These are phyloP conservation scores for Telmatochromis sp. DNA, from an alignment of 2,113 vertebrate genomes.

Conservation along the genomic window DNA sequence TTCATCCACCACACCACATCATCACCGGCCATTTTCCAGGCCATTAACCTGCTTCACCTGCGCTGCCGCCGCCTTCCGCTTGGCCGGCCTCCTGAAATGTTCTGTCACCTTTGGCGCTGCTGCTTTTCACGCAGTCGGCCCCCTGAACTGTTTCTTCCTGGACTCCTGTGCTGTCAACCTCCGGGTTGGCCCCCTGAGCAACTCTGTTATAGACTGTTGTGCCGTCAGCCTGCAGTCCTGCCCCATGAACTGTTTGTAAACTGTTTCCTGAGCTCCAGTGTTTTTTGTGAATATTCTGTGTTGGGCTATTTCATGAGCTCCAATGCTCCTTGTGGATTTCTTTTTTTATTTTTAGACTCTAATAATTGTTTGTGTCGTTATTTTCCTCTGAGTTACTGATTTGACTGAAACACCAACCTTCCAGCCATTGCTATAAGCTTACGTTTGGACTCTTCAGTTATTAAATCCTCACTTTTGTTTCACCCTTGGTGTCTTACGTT, in stretches of 20 bases:
- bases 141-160: not conserved
- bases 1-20: not conserved
- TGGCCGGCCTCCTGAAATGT: not conserved
- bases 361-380: not conserved
- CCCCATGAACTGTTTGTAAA: not conserved
- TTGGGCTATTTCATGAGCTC: not conserved
- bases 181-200: rapidly evolving
- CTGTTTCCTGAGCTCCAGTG: not conserved
- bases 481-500: not conserved
- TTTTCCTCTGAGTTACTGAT: not conserved
- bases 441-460: not conserved
- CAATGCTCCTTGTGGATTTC: not conserved
- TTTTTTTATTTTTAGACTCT: not conserved
- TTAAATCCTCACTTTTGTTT: not conserved
- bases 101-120: not conserved
- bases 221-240: not conserved
- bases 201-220: not conserved
- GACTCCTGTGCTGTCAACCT: not conserved
- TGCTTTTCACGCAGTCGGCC: not conserved
- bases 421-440: not conserved
- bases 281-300: not conserved
- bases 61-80: rapidly evolving
- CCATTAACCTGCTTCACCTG: not conserved
- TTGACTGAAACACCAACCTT: not conserved
- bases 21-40: not conserved